These are phyloP conservation scores for Ypsolopha sequella DNA, from an alignment of 2,888 invertebrate species.

Conservation along the genomic window DNA sequence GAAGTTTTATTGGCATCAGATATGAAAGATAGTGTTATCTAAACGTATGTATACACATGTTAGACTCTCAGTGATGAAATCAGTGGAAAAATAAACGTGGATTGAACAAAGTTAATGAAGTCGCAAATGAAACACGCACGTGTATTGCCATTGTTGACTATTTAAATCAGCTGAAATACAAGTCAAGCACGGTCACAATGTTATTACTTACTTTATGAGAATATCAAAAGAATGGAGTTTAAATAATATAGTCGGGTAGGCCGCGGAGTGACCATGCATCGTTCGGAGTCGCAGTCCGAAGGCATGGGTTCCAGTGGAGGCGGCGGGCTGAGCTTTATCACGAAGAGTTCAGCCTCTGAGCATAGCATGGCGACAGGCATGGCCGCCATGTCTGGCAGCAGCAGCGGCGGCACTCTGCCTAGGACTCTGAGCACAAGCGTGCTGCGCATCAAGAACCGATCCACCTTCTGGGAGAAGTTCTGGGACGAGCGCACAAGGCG, in stretches of 20 bases:
- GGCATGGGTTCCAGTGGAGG: conserved; percentile 44
- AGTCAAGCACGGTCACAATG: neutral
- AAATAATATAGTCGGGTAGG: neutral
- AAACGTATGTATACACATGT: neutral
- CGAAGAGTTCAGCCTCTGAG: conserved; percentile 60
- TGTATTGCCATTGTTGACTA: neutral
- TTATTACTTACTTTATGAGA: neutral
- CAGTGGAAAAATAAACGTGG: neutral
- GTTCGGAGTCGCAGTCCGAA: conserved; percentile 71
- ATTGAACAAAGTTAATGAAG: neutral
- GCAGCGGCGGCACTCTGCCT: conserved; percentile 68
- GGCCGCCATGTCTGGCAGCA: conserved; percentile 43
- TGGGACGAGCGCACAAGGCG: conserved; percentile 78
- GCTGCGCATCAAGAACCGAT: conserved; percentile 81
- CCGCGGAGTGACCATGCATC: conserved; percentile 40
- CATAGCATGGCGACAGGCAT: conserved; percentile 60
- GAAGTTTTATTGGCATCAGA: neutral
- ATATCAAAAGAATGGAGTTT: neutral
- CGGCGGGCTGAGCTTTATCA: conserved; percentile 39
- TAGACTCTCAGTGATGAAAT: neutral
- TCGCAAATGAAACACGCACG: neutral
- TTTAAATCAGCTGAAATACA: neutral
- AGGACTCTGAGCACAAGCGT: conserved; percentile 85
- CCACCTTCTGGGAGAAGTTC: conserved; percentile 89
- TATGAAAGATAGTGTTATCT: neutral